These are phyloP conservation scores for Eucriotettix oculatus DNA, from an alignment of 2,888 invertebrate genomes.

Conservation along the genomic window DNA sequence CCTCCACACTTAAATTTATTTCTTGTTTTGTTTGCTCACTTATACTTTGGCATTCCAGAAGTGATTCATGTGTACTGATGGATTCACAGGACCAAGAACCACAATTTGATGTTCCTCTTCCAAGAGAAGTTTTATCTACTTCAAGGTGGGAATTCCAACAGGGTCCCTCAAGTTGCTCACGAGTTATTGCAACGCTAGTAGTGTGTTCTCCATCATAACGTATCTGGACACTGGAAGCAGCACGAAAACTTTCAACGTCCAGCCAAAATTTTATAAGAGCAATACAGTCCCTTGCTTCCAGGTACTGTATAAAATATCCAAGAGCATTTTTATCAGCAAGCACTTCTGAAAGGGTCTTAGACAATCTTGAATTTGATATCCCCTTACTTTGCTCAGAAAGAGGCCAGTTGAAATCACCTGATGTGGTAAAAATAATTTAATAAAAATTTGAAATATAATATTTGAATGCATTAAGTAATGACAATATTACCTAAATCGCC, in stretches of 20 bases:
- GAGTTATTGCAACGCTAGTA: conserved; percentile 8
- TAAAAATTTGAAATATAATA: background rate
- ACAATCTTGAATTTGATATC: conserved; percentile 37
- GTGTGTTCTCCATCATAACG: conserved; percentile 17
- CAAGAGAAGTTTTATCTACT: conserved; percentile 20
- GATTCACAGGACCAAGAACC: conserved; percentile 25
- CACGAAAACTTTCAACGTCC: conserved; percentile 12
- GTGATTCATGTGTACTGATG: conserved; percentile 23
- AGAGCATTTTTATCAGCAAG: conserved; percentile 63
- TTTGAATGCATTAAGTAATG: background rate
- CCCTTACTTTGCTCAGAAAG: background rate
- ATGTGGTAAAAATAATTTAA: background rate
- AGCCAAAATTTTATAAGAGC: conserved; percentile 57
- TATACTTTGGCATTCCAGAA: conserved; percentile 10
- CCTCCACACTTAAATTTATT: too few species aligned
- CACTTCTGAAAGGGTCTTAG: conserved; percentile 57
- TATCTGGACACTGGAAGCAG: conserved; percentile 22
- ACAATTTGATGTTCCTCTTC: conserved; percentile 29
- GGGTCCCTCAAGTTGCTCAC: conserved; percentile 8
- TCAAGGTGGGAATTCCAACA: conserved; percentile 11
- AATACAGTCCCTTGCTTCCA: conserved; percentile 56
- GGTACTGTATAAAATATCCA: conserved; percentile 69
- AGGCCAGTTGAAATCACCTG: background rate
- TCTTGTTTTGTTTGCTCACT: too few species aligned
- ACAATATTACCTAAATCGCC: background rate